A percentile compares a stretch with the other conserved stretches of the same genome.
phyloP scores from a whole-genome alignment of 1,140 invertebrate species.

The Scaptodrosophila lebanonensis region DNA sequence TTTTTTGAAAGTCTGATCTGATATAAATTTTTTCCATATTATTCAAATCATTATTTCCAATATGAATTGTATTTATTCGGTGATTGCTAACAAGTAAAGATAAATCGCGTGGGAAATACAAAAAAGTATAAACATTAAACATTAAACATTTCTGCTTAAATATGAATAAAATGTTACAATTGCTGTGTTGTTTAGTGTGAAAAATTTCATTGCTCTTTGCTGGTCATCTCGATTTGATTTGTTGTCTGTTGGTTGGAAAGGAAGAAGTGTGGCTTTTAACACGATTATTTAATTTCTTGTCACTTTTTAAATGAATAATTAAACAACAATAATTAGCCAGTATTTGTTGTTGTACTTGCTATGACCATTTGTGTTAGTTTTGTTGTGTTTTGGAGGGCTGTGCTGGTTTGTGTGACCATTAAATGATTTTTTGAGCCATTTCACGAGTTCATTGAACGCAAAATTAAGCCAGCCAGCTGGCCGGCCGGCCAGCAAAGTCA shows the following conservation, averaged over 20 bases:
- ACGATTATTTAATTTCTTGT: slow-evolving; percentile 22
- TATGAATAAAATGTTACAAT: no score
- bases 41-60: no score
- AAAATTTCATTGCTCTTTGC: no score
- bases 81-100: slow-evolving; percentile 9
- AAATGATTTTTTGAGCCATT: slow-evolving; percentile 31
- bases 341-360: slow-evolving; percentile 12
- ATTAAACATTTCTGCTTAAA: no score
- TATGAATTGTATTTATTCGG: no score
- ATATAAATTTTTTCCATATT: no score
- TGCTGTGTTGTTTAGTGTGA: no score
- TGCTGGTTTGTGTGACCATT: not conserved
- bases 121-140: no score
- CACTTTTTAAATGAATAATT: slow-evolving; percentile 43
- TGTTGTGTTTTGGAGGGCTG: no score
- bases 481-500: slow-evolving; percentile 1
- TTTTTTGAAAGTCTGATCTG: no score
- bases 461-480: slow-evolving; percentile 18
- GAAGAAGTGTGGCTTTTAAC: not conserved
- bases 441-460: slow-evolving; percentile 61
- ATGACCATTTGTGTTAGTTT: slow-evolving; percentile 4
- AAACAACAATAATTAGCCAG: slow-evolving; percentile 43
- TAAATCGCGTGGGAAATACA: slow-evolving; percentile 4
- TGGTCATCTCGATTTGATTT: no score
- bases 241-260: not conserved